A percentile compares a stretch with the other conserved stretches of the same genome.
These are phyloP conservation scores for Saccostrea echinata DNA, from an alignment of 1,140 invertebrate genomes.

Conservation along the genomic window DNA sequence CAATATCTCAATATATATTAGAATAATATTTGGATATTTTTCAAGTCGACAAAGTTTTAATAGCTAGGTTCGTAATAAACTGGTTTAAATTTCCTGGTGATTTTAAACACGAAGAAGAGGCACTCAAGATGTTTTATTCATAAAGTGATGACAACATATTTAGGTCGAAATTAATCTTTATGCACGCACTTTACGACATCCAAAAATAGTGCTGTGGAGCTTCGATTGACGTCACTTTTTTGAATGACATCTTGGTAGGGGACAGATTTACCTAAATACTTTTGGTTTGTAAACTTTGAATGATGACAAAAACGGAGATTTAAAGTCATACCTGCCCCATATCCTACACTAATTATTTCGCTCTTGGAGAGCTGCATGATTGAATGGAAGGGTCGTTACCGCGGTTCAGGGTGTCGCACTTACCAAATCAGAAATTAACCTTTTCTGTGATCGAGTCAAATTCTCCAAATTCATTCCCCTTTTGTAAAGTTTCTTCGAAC, in stretches of 20 bases:
- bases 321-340: slow-evolving; percentile 4
- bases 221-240: slow-evolving; percentile 13
- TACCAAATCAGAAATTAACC: not conserved
- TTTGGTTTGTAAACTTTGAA: slow-evolving; percentile 25
- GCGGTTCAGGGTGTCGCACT: not conserved
- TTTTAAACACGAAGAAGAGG: not conserved
- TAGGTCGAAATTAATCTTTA: slow-evolving; percentile 8
- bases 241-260: slow-evolving; percentile 28
- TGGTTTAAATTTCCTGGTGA: slow-evolving; percentile 5
- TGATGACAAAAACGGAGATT: slow-evolving; percentile 8
- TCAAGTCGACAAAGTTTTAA: not conserved
- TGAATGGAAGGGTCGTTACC: not conserved
- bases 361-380: slow-evolving; percentile 4
- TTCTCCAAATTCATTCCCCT: not conserved
- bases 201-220: not conserved
- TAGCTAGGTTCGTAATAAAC: not conserved
- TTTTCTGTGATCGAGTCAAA: not conserved
- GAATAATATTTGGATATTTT: not conserved
- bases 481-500: too few species aligned
- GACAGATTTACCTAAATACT: not conserved
- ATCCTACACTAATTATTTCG: slow-evolving; percentile 19
- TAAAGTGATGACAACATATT: not conserved
- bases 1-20: not conserved
- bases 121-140: not conserved
- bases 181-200: not conserved